Evolutionary conservation across 2,113 vertebrate genomes (phyloP).

Genomic region (Syngnathus typhle): DNA sequence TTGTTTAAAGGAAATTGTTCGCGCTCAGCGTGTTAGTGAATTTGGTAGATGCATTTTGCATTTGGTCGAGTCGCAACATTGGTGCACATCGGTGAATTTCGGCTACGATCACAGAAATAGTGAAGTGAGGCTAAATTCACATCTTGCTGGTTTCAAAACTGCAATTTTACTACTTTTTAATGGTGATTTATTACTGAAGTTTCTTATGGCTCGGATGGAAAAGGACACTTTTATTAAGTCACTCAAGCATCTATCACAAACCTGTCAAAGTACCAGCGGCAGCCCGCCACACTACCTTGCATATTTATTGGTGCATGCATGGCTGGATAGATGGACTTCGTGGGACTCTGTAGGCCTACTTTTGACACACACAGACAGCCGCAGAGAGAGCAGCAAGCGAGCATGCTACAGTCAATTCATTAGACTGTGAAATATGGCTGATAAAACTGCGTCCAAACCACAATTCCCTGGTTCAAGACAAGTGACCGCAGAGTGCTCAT

Average conservation of each 20-base stretch:
- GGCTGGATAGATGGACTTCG: constrained; percentile 1
- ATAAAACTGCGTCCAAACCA: constrained; percentile 44
- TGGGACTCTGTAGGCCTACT: neutral
- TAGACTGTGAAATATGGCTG: constrained; percentile 53
- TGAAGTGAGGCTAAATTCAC: too few species aligned
- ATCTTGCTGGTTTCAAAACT: too few species aligned
- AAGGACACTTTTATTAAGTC: neutral
- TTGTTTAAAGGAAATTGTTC: too few species aligned
- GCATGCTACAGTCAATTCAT: constrained; percentile 29
- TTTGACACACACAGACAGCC: constrained; percentile 2
- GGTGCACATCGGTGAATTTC: too few species aligned
- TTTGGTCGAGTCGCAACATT: too few species aligned
- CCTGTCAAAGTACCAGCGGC: neutral
- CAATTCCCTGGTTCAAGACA: constrained; percentile 48
- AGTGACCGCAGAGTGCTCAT: constrained; percentile 51
- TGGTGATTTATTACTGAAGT: neutral
- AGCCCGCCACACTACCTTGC: neutral
- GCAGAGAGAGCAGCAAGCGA: neutral
- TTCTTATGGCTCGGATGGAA: neutral
- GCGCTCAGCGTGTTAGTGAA: too few species aligned
- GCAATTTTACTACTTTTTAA: too few species aligned
- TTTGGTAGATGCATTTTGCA: too few species aligned
- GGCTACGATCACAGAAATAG: too few species aligned
- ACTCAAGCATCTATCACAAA: neutral
- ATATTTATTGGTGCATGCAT: neutral